Base-by-base conservation (phyloP, 2,113 vertebrate species). In the Campylomormyrus numenius region DNA sequence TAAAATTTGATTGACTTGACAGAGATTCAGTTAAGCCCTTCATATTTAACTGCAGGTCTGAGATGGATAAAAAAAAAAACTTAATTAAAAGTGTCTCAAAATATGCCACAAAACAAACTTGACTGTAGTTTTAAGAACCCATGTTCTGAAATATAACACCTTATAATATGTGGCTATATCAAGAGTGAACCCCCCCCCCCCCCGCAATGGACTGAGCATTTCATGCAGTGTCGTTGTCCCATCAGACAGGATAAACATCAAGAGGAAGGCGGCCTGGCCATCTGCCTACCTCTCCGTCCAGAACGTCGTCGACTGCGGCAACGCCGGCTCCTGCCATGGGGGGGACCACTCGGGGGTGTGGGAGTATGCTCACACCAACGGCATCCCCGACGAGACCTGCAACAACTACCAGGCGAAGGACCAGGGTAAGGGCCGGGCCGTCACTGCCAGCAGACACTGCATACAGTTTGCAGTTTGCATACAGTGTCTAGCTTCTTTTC, bases 341-440 rank as follows among this genome's bases (percentile, higher is more conserved):
- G 98, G 98, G 0, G 95, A 98, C 85, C 98, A 99, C 93, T n/a
- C 50, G 0, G 95, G 94, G 0, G 98, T 99, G 19, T 99, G 98
- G 98, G 88, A 83, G 56, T 99, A 99, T 0, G 98, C 98, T 0
- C 94, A 97, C 3, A 24, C n/a, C 0, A 95, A 98, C 0, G 98
- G 98, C 84, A 98, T 99, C 92, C 98, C 98, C 0, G 98, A 99
- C 0, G 98, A 99, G 95, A 99, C 98, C 92, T 99, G 98, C 95
- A 99, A 99, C 93, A 99, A 99, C 95, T 99, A 99, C 94, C 98
- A 99, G 92, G 98, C 98, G 49, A 99, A 97, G 94, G 97, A 99
- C 92, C 98, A 99, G 92, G 84, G 98, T 99, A 87, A 92, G 90
- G 15, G 70, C 24, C 19, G 1, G 45, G 11, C 48, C 3, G 45